Evolutionary conservation across 35 echinoderm and acorn worm species (phyloP).

Genomic region (Eucidaris tribuloides): DNA sequence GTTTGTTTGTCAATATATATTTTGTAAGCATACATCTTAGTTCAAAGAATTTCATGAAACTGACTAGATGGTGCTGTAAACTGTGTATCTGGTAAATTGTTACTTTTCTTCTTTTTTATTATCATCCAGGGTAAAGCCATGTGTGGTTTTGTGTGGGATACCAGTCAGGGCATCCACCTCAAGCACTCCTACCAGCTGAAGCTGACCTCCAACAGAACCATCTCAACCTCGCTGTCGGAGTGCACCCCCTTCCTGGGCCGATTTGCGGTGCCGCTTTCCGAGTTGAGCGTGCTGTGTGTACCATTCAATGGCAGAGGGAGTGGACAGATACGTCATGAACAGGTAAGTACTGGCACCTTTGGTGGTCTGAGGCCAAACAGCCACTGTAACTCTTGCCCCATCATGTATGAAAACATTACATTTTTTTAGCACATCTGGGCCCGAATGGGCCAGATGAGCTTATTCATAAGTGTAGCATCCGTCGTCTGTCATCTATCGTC

Average conservation of each 20-base stretch:
- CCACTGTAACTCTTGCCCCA: neutral
- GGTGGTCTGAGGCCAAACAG: neutral
- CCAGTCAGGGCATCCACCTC: neutral
- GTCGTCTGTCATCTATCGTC: neutral
- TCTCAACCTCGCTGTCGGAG: neutral
- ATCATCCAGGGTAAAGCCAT: neutral
- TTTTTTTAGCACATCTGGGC: neutral
- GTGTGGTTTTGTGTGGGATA: constrained; percentile 4
- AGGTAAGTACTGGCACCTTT: neutral
- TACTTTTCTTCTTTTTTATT: neutral
- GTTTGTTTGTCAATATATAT: neutral
- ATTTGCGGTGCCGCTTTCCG: constrained; percentile 3
- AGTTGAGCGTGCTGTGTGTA: neutral
- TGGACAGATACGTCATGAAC: neutral
- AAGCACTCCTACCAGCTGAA: constrained; percentile 18
- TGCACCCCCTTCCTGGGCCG: constrained; percentile 1
- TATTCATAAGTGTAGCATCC: neutral
- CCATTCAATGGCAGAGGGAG: neutral
- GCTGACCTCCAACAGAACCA: neutral
- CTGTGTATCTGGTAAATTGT: neutral
- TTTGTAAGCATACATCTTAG: neutral
- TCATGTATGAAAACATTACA: neutral
- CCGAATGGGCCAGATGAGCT: neutral
- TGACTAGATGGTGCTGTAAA: neutral
- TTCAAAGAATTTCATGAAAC: neutral